Base-by-base conservation (phyloP, 1,140 invertebrate species). In the Tetraneura akinire region DNA sequence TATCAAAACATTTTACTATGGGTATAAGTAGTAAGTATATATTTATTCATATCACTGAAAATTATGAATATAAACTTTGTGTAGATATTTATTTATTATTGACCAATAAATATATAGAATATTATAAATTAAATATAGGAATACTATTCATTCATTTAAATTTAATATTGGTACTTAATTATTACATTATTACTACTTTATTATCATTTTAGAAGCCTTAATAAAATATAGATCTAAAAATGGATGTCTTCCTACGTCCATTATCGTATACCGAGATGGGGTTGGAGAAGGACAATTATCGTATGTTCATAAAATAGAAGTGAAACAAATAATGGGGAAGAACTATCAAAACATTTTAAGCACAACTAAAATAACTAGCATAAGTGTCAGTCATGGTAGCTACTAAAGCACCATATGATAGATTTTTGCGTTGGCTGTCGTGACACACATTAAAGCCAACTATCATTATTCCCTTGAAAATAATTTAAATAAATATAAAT, bases 391-490 rank as follows among this genome's bases (percentile, higher is more conserved):
- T 91, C 53, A 93, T 86, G 0, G 92, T 92, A 0, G 92, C 90
- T 0, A 96, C 93, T 85, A 96, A 90, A 0, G 90, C 89, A 66
- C 94, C 90, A 86, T 89, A 91, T 83, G 90, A 88, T 84, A 88
- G 88, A 68, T 86, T 85, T 83, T 89, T 90, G 45, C 86, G 85
- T 1, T 86, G 86, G 0, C 90, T 88, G 60, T 95, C 93, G 83
- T 96, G 94, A 82, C 93, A 95, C 1, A 94, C 92, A 84, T 96
- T 0, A n/a, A n/a, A n/a, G n/a, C n/a, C n/a, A n/a, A n/a, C n/a
- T n/a, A n/a, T n/a, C n/a, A n/a, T n/a, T n/a, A 93, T 80, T 1
- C 88, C 84, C 83, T n/a, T 87, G 83, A 83, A 85, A 83, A 45
- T 1, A 29, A 16, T 18, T 4, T 1, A 49, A n/a, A 4, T 66